Percentiles rank a stretch among this genome's conserved stretches.
Conservation (phyloP, 2,888 invertebrate genomes). For the Molanna angustata region DNA sequence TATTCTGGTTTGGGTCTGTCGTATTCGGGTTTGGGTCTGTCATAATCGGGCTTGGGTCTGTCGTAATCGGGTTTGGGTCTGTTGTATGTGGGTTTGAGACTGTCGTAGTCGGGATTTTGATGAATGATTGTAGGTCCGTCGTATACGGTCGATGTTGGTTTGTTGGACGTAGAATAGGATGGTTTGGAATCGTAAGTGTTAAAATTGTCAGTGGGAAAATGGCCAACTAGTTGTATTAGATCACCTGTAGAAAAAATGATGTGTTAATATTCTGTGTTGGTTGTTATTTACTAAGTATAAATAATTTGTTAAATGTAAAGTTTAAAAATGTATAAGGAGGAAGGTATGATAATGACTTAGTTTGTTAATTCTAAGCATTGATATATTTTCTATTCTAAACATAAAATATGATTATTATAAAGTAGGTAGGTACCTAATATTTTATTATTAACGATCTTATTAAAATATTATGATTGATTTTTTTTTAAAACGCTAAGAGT, state of each 20-base stretch:
- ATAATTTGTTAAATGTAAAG: neutral
- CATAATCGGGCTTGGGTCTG: constrained; percentile 41
- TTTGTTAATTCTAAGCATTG: no score
- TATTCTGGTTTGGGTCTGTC: constrained; percentile 40
- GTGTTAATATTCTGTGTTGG: constrained; percentile 13
- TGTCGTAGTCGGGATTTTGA: constrained; percentile 42
- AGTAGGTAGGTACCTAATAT: no score
- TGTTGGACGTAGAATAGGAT: constrained; percentile 38
- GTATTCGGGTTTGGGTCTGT: constrained; percentile 40
- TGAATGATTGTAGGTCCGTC: constrained; percentile 52
- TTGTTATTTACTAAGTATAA: neutral
- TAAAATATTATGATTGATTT: no score
- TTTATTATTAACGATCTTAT: no score
- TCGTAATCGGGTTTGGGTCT: constrained; percentile 38
- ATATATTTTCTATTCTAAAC: no score
- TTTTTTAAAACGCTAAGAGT: no score
- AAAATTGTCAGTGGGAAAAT: constrained; percentile 44
- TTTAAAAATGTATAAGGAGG: neutral
- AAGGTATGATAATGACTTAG: neutral
- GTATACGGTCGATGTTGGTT: constrained; percentile 43
- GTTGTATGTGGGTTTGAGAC: constrained; percentile 38
- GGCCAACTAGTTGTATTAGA: constrained; percentile 51
- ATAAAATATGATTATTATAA: no score
- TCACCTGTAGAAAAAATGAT: constrained; percentile 45
- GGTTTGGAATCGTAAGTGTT: constrained; percentile 48